These are phyloP conservation scores for Myotis lucifugus DNA, from an alignment of 2,113 vertebrate species.

Conservation along the genomic window DNA sequence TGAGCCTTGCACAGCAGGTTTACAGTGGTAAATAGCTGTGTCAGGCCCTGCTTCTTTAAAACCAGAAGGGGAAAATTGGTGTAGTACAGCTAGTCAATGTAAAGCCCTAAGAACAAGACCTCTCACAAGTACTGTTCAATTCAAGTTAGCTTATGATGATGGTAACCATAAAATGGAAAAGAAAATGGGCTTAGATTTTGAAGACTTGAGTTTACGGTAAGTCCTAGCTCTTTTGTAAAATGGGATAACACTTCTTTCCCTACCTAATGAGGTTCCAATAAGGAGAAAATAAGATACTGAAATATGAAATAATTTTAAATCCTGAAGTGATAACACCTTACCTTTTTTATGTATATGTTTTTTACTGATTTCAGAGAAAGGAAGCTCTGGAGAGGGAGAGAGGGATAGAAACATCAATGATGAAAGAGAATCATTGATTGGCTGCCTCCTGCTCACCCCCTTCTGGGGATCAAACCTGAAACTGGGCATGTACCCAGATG, in stretches of 20 bases:
- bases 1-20: not conserved
- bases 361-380: too few relatives aligned
- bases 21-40: not conserved
- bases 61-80: not conserved
- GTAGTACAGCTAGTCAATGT: not conserved
- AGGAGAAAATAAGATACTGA: not conserved
- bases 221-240: not conserved
- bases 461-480: too few relatives aligned
- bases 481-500: too few relatives aligned
- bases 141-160: not conserved
- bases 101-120: not conserved
- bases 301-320: conserved; percentile 34
- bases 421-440: too few relatives aligned
- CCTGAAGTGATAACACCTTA: not conserved
- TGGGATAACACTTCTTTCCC: not conserved
- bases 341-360: not conserved
- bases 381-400: too few relatives aligned
- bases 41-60: not conserved
- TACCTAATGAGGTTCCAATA: not conserved
- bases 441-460: too few relatives aligned
- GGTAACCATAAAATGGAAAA: not conserved
- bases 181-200: not conserved
- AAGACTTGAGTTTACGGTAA: not conserved
- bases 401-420: too few relatives aligned
- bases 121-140: not conserved